Percentiles rank a stretch among this genome's conserved stretches.
These are phyloP conservation scores for Sorex araneus DNA, from an alignment of 2,113 vertebrate genomes.

Conservation along the genomic window DNA sequence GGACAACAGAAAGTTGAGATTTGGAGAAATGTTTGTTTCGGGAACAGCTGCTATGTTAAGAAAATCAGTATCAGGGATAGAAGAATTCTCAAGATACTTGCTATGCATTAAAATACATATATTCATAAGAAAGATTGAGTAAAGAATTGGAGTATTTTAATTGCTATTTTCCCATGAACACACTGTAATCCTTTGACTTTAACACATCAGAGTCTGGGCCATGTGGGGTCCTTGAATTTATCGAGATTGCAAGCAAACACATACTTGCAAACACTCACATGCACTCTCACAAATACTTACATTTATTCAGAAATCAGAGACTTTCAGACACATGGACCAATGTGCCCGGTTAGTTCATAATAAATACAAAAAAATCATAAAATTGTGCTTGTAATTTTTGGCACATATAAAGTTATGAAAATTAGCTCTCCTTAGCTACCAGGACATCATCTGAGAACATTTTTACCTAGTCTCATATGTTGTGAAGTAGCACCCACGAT, in stretches of 20 bases:
- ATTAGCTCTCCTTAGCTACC: neutral
- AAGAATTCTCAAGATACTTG: conserved; percentile 57
- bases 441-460: neutral
- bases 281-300: neutral
- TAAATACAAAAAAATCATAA: neutral
- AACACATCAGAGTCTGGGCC: conserved; percentile 19
- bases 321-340: neutral
- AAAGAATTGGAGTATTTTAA: conserved; percentile 67
- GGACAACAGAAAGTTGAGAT: conserved; percentile 3
- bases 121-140: conserved; percentile 48
- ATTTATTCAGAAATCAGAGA: neutral
- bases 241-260: neutral
- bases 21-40: conserved; percentile 47
- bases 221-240: conserved; percentile 29
- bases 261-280: neutral
- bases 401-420: neutral
- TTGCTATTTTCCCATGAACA: conserved; percentile 35
- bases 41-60: conserved; percentile 42
- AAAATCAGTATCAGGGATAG: neutral
- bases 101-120: conserved; percentile 63
- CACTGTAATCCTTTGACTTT: conserved; percentile 64
- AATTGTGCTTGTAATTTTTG: neutral
- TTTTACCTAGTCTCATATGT: neutral
- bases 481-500: neutral
- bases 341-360: neutral